These are phyloP conservation scores for Campoplex capitator DNA, from an alignment of 2,888 invertebrate species.

Conservation along the genomic window DNA sequence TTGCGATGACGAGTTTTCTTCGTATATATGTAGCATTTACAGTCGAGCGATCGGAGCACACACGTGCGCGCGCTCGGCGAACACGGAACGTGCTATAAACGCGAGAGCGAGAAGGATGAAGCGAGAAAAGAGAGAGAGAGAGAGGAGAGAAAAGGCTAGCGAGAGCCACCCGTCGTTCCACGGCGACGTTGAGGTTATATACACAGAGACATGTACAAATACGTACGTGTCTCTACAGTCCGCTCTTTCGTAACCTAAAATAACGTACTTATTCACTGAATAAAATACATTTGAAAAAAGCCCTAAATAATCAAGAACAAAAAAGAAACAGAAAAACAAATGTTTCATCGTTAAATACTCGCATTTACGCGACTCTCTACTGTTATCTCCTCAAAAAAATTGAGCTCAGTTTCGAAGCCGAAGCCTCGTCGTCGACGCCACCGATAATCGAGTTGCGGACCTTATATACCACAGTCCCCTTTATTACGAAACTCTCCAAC, in stretches of 20 bases:
- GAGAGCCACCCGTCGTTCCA: conserved; percentile 25
- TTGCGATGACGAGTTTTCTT: conserved; percentile 55
- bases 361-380: not conserved
- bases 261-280: not conserved
- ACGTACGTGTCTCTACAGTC: conserved; percentile 38
- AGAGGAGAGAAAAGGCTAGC: not conserved
- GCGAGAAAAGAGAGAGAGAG: conserved; percentile 20
- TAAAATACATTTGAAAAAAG: not conserved
- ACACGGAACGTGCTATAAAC: conserved; percentile 58
- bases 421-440: not conserved
- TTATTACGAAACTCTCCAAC: conserved; percentile 16
- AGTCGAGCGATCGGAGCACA: conserved; percentile 61
- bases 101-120: conserved; percentile 33
- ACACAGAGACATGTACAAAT: conserved; percentile 19
- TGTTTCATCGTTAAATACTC: not conserved
- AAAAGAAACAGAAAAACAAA: conserved; percentile 1
- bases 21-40: conserved; percentile 64
- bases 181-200: conserved; percentile 33
- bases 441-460: conserved; percentile 4
- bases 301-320: not conserved
- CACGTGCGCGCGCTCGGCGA: conserved; percentile 66
- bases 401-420: not conserved
- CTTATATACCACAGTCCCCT: not conserved
- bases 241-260: conserved; percentile 17
- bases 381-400: not conserved